phyloP scores from a whole-genome alignment of 2,888 invertebrate genomes.

The Sialis lutaria region DNA sequence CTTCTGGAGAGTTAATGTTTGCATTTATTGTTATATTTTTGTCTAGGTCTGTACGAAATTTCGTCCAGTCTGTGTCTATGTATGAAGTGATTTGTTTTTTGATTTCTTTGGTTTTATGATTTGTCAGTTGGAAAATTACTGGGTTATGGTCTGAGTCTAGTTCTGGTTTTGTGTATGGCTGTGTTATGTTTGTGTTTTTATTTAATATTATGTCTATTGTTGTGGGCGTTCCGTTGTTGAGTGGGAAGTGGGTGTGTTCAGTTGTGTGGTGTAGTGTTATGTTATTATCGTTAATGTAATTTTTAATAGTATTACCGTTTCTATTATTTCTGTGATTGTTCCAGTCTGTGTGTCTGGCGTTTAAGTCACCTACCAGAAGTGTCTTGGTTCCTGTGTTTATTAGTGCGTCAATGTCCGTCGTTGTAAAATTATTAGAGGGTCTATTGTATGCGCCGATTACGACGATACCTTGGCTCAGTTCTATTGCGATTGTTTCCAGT shows the following conservation, averaged over 20 bases:
- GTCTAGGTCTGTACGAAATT: constrained; percentile 5
- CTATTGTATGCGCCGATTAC: constrained; percentile 2
- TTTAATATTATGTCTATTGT: background rate
- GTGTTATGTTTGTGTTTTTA: background rate
- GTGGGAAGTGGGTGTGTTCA: constrained; percentile 10
- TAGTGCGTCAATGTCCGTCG: constrained; percentile 8
- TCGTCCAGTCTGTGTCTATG: constrained; percentile 6
- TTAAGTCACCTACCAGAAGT: background rate
- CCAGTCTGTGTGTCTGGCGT: constrained; percentile 1
- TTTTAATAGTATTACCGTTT: constrained; percentile 7
- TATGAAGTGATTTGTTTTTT: background rate
- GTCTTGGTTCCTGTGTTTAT: constrained; percentile 9
- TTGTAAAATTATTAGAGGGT: constrained; percentile 7
- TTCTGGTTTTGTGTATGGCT: background rate
- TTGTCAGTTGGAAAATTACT: background rate
- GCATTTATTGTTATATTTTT: constrained; percentile 3
- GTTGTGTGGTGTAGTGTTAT: constrained; percentile 10
- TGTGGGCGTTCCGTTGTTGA: background rate
- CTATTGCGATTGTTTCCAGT: constrained; percentile 10
- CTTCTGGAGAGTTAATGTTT: constrained; percentile 2
- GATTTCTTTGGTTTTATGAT: background rate
- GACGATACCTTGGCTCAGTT: constrained; percentile 7
- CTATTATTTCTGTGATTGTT: constrained; percentile 10
- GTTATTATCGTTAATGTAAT: constrained; percentile 8
- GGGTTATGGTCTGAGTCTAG: background rate